Conservation (phyloP, 92 coral and sea anemone species). For the Phymanthus crucifer region DNA sequence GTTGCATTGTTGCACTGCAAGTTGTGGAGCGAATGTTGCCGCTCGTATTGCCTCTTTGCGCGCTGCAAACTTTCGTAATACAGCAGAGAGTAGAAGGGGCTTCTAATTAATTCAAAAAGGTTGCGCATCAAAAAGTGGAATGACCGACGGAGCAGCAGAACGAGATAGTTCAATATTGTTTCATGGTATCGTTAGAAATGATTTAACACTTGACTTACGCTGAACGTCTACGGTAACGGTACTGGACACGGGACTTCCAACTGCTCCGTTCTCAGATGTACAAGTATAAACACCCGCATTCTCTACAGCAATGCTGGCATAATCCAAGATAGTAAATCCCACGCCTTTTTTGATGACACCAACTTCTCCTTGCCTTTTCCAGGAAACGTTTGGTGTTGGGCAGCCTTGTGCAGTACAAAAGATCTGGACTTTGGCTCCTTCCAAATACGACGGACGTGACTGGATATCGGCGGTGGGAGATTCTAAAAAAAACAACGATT, state of each 20-base stretch:
- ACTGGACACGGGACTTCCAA: neutral
- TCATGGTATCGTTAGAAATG: too few relatives aligned
- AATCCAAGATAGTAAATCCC: neutral
- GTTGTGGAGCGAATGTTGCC: too few relatives aligned
- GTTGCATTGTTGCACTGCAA: too few relatives aligned
- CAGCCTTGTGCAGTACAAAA: neutral
- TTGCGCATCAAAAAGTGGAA: too few relatives aligned
- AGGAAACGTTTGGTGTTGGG: neutral
- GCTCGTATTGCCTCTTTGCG: too few relatives aligned
- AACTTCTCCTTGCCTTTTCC: neutral
- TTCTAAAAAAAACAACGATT: neutral
- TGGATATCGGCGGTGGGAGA: neutral
- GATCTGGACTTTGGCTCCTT: neutral
- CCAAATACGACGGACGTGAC: neutral
- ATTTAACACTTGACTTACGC: too few relatives aligned
- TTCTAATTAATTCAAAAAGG: too few relatives aligned
- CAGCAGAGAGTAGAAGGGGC: too few relatives aligned
- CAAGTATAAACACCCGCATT: neutral
- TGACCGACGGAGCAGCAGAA: too few relatives aligned
- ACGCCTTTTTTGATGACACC: neutral
- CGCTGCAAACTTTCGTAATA: too few relatives aligned
- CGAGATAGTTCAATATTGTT: too few relatives aligned
- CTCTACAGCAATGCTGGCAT: neutral
- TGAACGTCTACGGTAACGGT: neutral
- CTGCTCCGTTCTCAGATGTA: neutral